A percentile compares a stretch with the other conserved stretches of the same genome.
Evolutionary conservation across 2,888 invertebrate genomes (phyloP).

Genomic region (Corbicula japonica): DNA sequence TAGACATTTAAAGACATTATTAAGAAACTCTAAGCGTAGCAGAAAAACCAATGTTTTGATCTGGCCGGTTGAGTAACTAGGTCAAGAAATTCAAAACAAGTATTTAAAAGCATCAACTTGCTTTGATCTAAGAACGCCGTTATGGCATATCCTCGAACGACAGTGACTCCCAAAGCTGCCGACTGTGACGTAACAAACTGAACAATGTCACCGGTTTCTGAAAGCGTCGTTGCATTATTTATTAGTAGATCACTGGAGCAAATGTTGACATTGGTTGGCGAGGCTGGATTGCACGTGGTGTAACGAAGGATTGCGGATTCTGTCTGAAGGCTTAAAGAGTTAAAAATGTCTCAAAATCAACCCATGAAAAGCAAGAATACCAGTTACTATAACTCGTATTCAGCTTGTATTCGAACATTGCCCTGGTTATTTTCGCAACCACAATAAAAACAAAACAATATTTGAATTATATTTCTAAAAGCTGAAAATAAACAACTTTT

Average conservation of each 20-base stretch:
- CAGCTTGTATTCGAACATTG: too few relatives aligned
- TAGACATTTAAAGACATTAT: too few relatives aligned
- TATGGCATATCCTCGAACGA: conserved; percentile 32
- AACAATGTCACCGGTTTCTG: conserved; percentile 19
- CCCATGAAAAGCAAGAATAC: conserved; percentile 11
- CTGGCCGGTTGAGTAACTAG: too few relatives aligned
- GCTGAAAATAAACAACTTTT: too few relatives aligned
- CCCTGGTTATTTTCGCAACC: too few relatives aligned
- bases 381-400: too few relatives aligned
- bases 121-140: conserved; percentile 31
- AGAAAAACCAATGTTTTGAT: too few relatives aligned
- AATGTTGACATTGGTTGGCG: conserved; percentile 18
- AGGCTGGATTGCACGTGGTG: conserved; percentile 34
- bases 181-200: conserved; percentile 38
- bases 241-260: conserved; percentile 27
- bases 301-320: conserved; percentile 31
- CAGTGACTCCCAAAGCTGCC: conserved; percentile 3
- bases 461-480: too few relatives aligned
- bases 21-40: too few relatives aligned
- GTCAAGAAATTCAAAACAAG: background rate
- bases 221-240: background rate
- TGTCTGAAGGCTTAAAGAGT: conserved; percentile 18
- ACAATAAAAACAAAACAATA: too few relatives aligned
- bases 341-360: conserved; percentile 1
- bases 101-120: conserved; percentile 1